Conservation (phyloP, 1,140 invertebrate genomes). For the Leptinotarsa lineolata region DNA sequence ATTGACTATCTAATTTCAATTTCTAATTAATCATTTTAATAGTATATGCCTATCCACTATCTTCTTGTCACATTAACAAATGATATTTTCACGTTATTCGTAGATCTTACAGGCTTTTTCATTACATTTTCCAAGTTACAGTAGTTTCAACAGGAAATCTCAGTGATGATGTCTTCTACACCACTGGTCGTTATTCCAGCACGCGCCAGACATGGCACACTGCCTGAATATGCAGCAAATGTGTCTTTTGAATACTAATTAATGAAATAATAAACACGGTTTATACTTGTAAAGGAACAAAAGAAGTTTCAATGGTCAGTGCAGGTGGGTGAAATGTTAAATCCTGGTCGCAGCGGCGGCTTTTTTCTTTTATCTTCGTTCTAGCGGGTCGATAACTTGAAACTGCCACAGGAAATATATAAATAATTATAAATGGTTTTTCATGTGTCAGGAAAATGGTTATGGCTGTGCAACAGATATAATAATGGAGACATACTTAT, state of each 20-base stretch:
- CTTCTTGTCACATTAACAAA: no score
- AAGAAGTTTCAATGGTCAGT: constrained; percentile 17
- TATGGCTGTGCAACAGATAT: no score
- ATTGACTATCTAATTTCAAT: no score
- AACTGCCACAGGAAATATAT: constrained; percentile 4
- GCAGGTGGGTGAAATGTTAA: constrained; percentile 21
- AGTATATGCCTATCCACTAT: no score
- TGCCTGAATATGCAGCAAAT: constrained; percentile 40
- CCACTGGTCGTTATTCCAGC: constrained; percentile 35
- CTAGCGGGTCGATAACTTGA: background rate
- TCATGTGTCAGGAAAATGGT: no score
- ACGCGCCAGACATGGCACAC: constrained; percentile 48
- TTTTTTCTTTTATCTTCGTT: constrained; percentile 6
- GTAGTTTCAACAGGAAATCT: no score
- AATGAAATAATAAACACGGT: constrained; percentile 28
- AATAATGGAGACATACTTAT: no score
- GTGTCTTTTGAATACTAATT: constrained; percentile 26
- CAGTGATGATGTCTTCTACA: background rate
- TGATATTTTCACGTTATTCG: no score
- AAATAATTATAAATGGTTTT: background rate
- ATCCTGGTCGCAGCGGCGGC: constrained; percentile 10
- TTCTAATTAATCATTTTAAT: no score
- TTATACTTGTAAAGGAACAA: constrained; percentile 23
- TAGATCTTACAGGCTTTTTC: no score
- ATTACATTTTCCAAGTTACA: no score